Conservation (phyloP, 2,113 vertebrate genomes). For the Sporophila hypoxantha region DNA sequence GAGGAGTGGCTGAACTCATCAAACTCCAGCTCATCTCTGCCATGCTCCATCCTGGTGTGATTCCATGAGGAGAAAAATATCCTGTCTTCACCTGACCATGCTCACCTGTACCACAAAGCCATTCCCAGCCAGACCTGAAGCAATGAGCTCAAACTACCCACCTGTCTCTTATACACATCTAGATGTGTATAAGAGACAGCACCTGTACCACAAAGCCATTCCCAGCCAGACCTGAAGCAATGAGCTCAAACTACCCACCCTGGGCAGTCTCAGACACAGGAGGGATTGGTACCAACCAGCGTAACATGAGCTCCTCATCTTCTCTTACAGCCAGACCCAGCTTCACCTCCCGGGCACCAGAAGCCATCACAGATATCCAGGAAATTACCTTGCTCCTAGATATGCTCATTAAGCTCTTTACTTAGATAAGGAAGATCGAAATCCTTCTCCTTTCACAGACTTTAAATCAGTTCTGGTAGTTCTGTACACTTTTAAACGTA, state of each 20-base stretch:
- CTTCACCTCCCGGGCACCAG: not conserved
- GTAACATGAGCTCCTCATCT: not conserved
- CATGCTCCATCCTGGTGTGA: not conserved
- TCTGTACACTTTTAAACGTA: not conserved
- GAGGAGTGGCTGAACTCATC: not conserved
- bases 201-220: not conserved
- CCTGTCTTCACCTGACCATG: rapidly evolving
- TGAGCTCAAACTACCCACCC: not conserved
- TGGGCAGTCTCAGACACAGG: not conserved
- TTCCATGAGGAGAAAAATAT: rapidly evolving
- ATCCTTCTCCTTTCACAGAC: not conserved
- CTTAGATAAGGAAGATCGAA: not conserved
- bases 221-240: not conserved
- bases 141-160: not conserved
- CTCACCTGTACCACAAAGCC: not conserved
- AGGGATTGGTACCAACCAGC: not conserved
- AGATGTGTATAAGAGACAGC: no score
- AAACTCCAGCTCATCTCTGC: not conserved
- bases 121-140: not conserved
- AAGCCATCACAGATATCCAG: not conserved
- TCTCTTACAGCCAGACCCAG: not conserved
- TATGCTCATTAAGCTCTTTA: not conserved
- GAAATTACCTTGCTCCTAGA: not conserved
- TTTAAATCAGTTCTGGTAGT: not conserved
- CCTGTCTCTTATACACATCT: no score